phyloP scores from a whole-genome alignment of 1,140 invertebrate genomes.

The Camponotus vicinus region DNA sequence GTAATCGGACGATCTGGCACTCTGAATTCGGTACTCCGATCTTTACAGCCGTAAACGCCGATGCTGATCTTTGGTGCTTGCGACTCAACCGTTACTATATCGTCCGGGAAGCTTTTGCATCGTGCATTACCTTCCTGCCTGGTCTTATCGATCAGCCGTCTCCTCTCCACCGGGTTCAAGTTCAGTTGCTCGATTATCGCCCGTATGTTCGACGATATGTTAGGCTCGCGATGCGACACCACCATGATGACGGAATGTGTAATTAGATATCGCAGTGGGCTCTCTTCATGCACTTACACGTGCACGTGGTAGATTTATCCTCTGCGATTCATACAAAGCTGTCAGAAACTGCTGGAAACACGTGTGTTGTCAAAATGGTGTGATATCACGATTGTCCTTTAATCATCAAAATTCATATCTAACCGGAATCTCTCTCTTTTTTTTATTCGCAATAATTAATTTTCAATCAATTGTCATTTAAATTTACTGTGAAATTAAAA shows the following conservation, averaged over 20 bases:
- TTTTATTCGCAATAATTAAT: neutral
- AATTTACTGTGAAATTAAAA: neutral
- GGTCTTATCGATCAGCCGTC: slow-evolving; percentile 77
- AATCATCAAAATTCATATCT: neutral
- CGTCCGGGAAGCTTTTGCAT: slow-evolving; percentile 68
- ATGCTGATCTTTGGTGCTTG: slow-evolving; percentile 81
- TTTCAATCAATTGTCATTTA: neutral
- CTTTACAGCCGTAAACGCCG: slow-evolving; percentile 82
- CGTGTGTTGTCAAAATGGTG: neutral
- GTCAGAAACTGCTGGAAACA: slow-evolving; percentile 7
- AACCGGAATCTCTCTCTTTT: neutral
- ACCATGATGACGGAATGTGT: slow-evolving; percentile 79
- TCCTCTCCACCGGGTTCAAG: slow-evolving; percentile 81
- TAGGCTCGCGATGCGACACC: slow-evolving; percentile 81
- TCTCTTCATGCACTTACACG: slow-evolving; percentile 1
- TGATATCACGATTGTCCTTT: neutral
- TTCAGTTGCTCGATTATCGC: slow-evolving; percentile 85
- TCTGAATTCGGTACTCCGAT: slow-evolving; percentile 58
- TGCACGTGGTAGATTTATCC: neutral
- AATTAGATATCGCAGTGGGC: neutral
- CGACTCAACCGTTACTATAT: slow-evolving; percentile 56
- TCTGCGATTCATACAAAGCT: neutral
- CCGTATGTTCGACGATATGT: slow-evolving; percentile 84
- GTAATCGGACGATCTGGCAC: slow-evolving; percentile 43
- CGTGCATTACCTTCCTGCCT: slow-evolving; percentile 59